Evolutionary conservation across 2,888 invertebrate species (phyloP).

Genomic region (Shargacucullia verbasci): DNA sequence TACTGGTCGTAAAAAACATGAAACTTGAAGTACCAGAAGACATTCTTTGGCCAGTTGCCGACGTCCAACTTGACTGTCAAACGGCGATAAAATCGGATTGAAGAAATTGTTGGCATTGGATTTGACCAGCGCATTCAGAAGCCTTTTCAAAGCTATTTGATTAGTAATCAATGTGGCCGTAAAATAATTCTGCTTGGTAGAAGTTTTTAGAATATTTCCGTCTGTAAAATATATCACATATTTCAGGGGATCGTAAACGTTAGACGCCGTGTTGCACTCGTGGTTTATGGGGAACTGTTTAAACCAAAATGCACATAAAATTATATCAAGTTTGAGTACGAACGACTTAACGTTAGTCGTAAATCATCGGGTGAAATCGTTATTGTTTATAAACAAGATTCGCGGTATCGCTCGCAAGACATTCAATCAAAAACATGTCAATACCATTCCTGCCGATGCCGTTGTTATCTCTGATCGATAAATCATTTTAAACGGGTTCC

Average conservation of each 20-base stretch:
- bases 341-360: conserved; percentile 13
- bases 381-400: conserved; percentile 47
- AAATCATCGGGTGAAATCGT: conserved; percentile 44
- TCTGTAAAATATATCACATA: conserved; percentile 27
- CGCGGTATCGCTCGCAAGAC: conserved; percentile 46
- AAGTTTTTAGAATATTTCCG: conserved; percentile 19
- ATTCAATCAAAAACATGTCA: conserved; percentile 68
- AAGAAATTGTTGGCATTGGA: conserved; percentile 67
- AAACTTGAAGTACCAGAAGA: conserved; percentile 55
- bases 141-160: conserved; percentile 49
- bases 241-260: conserved; percentile 46
- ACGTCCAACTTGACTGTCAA: conserved; percentile 64
- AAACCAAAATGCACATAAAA: conserved; percentile 44
- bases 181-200: conserved; percentile 32
- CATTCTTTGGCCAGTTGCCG: conserved; percentile 66
- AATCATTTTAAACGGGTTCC: conserved; percentile 63
- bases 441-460: conserved; percentile 60
- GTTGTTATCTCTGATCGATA: conserved; percentile 57
- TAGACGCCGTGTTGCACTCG: conserved; percentile 14
- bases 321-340: conserved; percentile 35
- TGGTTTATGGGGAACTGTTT: conserved; percentile 38
- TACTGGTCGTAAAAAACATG: conserved; percentile 60
- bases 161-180: conserved; percentile 43
- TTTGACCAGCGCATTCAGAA: conserved; percentile 50
- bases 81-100: conserved; percentile 71